These are phyloP conservation scores for Ochotona princeps DNA, from an alignment of 2,113 vertebrate genomes.

Conservation along the genomic window DNA sequence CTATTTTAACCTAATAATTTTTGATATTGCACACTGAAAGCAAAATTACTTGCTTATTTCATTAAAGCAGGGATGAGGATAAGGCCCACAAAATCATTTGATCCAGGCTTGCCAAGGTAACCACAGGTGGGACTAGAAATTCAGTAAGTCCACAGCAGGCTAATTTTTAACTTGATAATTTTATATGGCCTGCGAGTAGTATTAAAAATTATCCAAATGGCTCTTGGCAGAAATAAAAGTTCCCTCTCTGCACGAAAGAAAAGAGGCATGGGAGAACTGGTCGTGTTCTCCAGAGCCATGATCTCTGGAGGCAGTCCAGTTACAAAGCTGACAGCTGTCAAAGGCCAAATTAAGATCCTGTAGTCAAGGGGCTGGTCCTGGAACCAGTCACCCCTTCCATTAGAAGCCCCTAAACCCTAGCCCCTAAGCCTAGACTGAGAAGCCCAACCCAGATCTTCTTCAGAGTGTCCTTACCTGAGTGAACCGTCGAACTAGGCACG, in stretches of 20 bases:
- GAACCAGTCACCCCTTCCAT: accelerated
- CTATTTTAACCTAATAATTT: slow-evolving; percentile 4
- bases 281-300: background rate
- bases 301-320: background rate
- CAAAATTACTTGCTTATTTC: slow-evolving; percentile 45
- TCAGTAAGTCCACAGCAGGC: too few species aligned
- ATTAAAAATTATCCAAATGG: too few species aligned
- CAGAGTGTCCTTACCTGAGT: slow-evolving; percentile 92
- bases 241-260: background rate
- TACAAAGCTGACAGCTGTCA: background rate
- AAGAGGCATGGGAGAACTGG: background rate
- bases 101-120: too few species aligned
- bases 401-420: background rate
- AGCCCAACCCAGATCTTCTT: background rate
- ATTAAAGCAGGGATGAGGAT: background rate
- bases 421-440: background rate
- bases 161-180: too few species aligned
- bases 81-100: too few species aligned
- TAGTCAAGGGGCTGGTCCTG: background rate
- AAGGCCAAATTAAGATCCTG: background rate
- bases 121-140: too few species aligned
- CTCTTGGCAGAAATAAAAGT: too few species aligned
- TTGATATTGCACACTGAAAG: slow-evolving; percentile 32
- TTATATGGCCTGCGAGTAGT: too few species aligned
- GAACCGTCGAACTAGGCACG: slow-evolving; percentile 97